Evolutionary conservation across 2,113 vertebrate species (phyloP), one percentile per base, ranked within the genome.

Genomic region (Megaceryle torquata): DNA sequence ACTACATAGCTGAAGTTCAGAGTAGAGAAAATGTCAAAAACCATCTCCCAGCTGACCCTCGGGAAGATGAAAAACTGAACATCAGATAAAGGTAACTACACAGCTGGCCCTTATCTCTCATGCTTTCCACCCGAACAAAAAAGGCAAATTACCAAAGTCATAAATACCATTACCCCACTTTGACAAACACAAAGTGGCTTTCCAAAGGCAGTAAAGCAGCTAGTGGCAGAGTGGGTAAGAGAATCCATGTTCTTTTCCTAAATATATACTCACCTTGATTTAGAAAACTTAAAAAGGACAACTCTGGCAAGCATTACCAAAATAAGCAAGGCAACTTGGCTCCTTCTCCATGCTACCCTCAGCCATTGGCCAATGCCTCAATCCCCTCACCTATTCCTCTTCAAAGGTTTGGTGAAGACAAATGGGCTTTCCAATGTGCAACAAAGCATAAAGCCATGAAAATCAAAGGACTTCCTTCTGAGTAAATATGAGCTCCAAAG

Each of bases 391-490:
- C 91, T 80, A 82, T 35, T 24, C 70, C 59, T 82, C 95, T 92
- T 95, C 93, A 96, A 96, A 95, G 83, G 59, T 71, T 35, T 59
- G 59, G 83, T 46, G 84, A 92, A 96, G 88, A 96, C 88, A 96
- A 96, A 97, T 95, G 81, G 94, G 92, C 81, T 91, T 96, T 96
- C 93, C 91, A 87, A 50, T 65, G 65, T 79, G 81, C 77, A 94
- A 78, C 0, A 81, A 96, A 95, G 94, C 91, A 94, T 65, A 91
- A 96, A 92, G 57, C 65, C 91, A 97, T 79, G 92, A 95, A 93
- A 96, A 96, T 93, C 96, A 95, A 97, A 96, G 80, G 82, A 63
- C 57, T 95, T 86, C 92, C 95, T 95, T 96, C 87, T 87, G 86
- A 85, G 88, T 91, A 96, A 96, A 96, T 94, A 94, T 94, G 82